Evolutionary conservation across 1,140 invertebrate genomes (phyloP).

Genomic region (Batillaria attramentaria): DNA sequence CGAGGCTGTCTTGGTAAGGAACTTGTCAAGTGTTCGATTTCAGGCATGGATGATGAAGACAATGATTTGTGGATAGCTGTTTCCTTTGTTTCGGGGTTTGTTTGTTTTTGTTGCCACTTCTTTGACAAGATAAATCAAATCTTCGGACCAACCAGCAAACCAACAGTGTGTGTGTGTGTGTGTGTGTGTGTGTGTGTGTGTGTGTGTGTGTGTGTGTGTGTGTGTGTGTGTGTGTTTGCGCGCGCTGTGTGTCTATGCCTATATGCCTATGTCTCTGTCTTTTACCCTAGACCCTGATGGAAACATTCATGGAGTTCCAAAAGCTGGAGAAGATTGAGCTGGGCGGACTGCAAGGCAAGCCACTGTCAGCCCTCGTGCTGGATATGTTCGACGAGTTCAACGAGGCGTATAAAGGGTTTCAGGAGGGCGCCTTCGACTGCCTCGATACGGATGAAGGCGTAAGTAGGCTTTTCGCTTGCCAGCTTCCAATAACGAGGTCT

Average conservation of each 20-base stretch:
- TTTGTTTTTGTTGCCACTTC: neutral
- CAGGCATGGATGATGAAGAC: neutral
- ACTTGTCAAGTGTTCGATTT: neutral
- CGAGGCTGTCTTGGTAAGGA: neutral
- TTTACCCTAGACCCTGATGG: slow-evolving; percentile 89
- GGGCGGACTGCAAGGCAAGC: slow-evolving; percentile 88
- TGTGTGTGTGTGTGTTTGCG: too few species aligned
- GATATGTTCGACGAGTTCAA: slow-evolving; percentile 91
- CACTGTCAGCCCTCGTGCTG: slow-evolving; percentile 80
- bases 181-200: too few species aligned
- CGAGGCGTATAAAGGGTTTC: slow-evolving; percentile 88
- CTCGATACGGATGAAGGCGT: slow-evolving; percentile 82
- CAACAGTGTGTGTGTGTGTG: too few species aligned
- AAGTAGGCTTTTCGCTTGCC: too few species aligned
- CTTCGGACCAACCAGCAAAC: neutral
- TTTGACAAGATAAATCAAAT: neutral
- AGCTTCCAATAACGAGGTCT: too few species aligned
- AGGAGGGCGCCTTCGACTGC: slow-evolving; percentile 85
- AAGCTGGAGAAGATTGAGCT: slow-evolving; percentile 97
- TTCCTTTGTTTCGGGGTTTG: neutral
- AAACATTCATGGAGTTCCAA: slow-evolving; percentile 92
- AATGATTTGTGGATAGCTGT: neutral
- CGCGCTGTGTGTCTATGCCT: too few species aligned
- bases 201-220: too few species aligned
- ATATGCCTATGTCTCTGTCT: too few species aligned